These are phyloP conservation scores for Synanthedon vespiformis DNA, from an alignment of 2,888 invertebrate genomes.

Conservation along the genomic window DNA sequence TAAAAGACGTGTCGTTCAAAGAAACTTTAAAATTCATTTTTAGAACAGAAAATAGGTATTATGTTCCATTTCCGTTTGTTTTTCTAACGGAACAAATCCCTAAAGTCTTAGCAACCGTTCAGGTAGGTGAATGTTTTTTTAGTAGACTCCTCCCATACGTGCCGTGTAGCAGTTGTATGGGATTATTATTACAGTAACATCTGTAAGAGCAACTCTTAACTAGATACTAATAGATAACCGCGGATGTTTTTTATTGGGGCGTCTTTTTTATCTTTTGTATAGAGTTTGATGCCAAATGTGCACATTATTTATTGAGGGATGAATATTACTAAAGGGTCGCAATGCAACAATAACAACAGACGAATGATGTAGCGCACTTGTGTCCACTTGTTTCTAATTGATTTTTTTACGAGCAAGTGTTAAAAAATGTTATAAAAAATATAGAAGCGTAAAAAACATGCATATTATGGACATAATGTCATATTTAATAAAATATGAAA, in stretches of 20 bases:
- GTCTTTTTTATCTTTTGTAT: constrained; percentile 61
- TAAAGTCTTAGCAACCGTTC: constrained; percentile 23
- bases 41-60: too few relatives aligned
- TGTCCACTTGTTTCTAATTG: constrained; percentile 60
- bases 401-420: constrained; percentile 29
- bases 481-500: too few relatives aligned
- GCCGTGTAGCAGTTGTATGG: constrained; percentile 8
- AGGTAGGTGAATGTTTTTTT: constrained; percentile 31
- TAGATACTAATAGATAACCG: constrained; percentile 70
- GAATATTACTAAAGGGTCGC: constrained; percentile 19
- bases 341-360: constrained; percentile 26
- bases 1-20: too few relatives aligned
- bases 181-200: constrained; percentile 65
- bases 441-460: too few relatives aligned
- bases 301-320: constrained; percentile 57
- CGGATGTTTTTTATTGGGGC: constrained; percentile 63
- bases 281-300: constrained; percentile 54
- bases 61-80: constrained; percentile 25
- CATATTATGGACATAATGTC: too few relatives aligned
- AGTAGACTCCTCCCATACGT: constrained; percentile 14
- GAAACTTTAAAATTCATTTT: too few relatives aligned
- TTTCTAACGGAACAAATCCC: constrained; percentile 42
- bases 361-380: constrained; percentile 57
- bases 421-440: background rate
- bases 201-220: constrained; percentile 60